These are phyloP conservation scores for Calycopis cecrops DNA, from an alignment of 1,140 invertebrate genomes.

Conservation along the genomic window DNA sequence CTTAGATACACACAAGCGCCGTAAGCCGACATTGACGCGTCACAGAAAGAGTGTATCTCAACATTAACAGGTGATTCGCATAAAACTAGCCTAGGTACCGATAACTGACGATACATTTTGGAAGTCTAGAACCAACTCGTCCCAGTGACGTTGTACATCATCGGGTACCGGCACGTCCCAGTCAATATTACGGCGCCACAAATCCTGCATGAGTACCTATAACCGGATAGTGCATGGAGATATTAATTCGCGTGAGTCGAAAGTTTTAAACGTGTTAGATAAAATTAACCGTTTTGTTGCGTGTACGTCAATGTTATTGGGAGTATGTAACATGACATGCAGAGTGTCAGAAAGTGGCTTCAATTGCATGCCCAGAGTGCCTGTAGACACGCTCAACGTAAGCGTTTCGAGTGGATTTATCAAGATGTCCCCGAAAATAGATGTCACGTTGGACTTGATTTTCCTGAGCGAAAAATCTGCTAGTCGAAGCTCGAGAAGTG, in stretches of 20 bases:
- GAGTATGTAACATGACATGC: neutral
- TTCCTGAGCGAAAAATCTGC: slow-evolving; percentile 25
- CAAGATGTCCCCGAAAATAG: slow-evolving; percentile 7
- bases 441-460: slow-evolving; percentile 19
- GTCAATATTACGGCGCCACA: neutral
- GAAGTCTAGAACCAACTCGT: neutral
- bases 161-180: neutral
- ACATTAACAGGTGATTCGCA: slow-evolving; percentile 19
- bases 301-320: neutral
- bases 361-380: neutral
- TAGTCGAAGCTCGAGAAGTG: slow-evolving; percentile 13
- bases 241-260: neutral
- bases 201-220: neutral
- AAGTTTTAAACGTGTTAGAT: neutral
- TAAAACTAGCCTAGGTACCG: slow-evolving; percentile 17
- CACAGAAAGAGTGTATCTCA: slow-evolving; percentile 30
- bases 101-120: neutral
- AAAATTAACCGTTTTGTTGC: neutral
- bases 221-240: neutral
- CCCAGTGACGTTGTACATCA: neutral
- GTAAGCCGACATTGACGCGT: slow-evolving; percentile 23
- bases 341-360: neutral
- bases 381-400: slow-evolving; percentile 13
- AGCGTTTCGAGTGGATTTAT: slow-evolving; percentile 9
- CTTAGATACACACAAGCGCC: slow-evolving; percentile 19